Conservation (phyloP, 2,888 invertebrate species). For the Tinea pellionella region DNA sequence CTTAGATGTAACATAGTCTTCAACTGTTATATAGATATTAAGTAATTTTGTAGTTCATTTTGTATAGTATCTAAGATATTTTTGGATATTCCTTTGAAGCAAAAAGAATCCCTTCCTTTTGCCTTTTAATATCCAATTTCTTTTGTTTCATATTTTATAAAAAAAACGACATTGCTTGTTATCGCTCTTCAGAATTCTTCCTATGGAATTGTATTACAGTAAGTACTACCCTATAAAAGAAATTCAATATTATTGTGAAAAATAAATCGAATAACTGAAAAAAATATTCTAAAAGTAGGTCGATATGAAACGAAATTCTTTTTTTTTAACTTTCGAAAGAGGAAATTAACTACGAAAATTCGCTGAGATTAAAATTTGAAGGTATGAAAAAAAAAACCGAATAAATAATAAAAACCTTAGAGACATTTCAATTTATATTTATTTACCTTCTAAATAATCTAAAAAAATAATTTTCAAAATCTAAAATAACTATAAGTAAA, state of each 20-base stretch:
- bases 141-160: constrained; percentile 7
- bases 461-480: no score
- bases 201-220: constrained; percentile 2
- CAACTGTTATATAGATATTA: no score
- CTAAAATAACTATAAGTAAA: no score
- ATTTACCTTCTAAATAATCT: no score
- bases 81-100: constrained; percentile 1
- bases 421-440: no score
- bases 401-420: no score
- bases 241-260: background rate
- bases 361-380: background rate
- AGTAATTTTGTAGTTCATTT: background rate
- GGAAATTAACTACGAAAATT: constrained; percentile 33
- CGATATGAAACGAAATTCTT: background rate
- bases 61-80: background rate
- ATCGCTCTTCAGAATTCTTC: constrained; percentile 5
- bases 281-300: background rate
- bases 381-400: background rate
- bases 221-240: background rate
- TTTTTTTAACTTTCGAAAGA: constrained; percentile 16
- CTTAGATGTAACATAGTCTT: no score
- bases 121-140: constrained; percentile 11
- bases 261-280: background rate
- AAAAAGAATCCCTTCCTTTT: background rate
- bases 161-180: constrained; percentile 15